Evolutionary conservation across 2,113 vertebrate genomes (phyloP).

Genomic region (Odontophorus gujanensis): DNA sequence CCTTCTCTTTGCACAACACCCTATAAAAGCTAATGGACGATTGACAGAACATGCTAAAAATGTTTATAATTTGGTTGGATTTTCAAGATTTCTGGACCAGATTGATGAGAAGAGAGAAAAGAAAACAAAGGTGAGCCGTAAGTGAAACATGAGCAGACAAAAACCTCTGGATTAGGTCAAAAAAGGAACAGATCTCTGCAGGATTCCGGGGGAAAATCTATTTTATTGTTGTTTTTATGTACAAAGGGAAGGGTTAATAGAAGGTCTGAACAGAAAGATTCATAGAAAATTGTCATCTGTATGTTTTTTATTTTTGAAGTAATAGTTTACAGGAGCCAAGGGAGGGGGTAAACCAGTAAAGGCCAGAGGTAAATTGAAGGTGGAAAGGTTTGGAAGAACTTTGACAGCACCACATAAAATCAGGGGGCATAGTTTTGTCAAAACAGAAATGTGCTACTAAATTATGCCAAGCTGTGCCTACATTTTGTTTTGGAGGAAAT

Average conservation of each 20-base stretch:
- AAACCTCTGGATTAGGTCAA: slow-evolving; percentile 37
- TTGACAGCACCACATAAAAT: background rate
- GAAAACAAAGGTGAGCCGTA: slow-evolving; percentile 20
- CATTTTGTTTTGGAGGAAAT: background rate
- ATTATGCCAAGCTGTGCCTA: background rate
- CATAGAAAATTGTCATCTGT: slow-evolving; percentile 59
- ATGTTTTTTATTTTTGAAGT: slow-evolving; percentile 58
- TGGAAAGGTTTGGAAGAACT: background rate
- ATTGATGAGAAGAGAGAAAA: background rate
- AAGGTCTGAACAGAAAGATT: slow-evolving; percentile 51
- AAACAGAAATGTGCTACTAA: background rate
- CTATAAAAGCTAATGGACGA: background rate
- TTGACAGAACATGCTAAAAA: background rate
- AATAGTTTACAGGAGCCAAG: slow-evolving; percentile 43
- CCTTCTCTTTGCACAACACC: background rate
- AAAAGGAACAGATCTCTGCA: slow-evolving; percentile 53
- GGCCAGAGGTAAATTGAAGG: slow-evolving; percentile 47
- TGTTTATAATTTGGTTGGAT: background rate
- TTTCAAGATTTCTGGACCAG: background rate
- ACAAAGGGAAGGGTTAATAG: slow-evolving; percentile 69
- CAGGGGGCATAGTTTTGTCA: background rate
- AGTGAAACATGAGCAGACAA: background rate
- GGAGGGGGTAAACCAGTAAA: slow-evolving; percentile 42
- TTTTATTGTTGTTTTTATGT: slow-evolving; percentile 63
- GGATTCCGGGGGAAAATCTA: slow-evolving; percentile 29